Percentiles rank a stretch among this genome's conserved stretches.
phyloP scores from a whole-genome alignment of 2,113 vertebrate genomes.

The Ciconia stormi region DNA sequence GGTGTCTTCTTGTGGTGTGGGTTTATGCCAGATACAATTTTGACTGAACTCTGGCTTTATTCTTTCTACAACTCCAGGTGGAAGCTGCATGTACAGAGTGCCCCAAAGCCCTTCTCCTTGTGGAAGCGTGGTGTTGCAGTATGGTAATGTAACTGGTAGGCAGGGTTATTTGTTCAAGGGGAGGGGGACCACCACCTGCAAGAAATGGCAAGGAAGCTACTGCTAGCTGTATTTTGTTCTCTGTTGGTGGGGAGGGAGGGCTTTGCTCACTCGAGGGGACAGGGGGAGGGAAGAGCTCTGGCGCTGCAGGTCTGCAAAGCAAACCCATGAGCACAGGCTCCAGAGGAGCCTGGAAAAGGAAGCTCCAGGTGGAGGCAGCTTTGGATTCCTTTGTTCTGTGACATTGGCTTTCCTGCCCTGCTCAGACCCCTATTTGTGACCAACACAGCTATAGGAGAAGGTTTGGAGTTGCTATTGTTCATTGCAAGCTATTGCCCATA shows the following conservation, averaged over 20 bases:
- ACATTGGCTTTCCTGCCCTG: neutral
- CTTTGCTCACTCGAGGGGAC: neutral
- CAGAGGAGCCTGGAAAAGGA: neutral
- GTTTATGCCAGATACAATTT: neutral
- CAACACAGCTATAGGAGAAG: neutral
- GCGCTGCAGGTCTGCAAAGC: neutral
- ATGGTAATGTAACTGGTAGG: neutral
- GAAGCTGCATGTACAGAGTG: neutral
- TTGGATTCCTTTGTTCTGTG: neutral
- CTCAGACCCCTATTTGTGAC: neutral
- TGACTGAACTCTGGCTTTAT: neutral
- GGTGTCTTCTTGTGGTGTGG: neutral
- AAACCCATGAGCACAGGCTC: neutral
- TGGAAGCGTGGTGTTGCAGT: neutral
- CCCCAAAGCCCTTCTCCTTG: neutral
- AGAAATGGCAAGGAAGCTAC: neutral
- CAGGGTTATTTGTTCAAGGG: neutral
- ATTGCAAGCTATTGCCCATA: neutral
- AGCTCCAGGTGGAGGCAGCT: neutral
- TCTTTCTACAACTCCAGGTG: neutral
- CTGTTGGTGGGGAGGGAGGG: rapidly evolving
- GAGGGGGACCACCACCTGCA: neutral
- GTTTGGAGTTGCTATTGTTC: neutral
- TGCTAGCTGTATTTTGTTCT: neutral
- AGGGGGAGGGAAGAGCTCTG: neutral